Conservation (phyloP, 2,797 vertebrate species). For the Ctenochaetus hawaiiensis region DNA sequence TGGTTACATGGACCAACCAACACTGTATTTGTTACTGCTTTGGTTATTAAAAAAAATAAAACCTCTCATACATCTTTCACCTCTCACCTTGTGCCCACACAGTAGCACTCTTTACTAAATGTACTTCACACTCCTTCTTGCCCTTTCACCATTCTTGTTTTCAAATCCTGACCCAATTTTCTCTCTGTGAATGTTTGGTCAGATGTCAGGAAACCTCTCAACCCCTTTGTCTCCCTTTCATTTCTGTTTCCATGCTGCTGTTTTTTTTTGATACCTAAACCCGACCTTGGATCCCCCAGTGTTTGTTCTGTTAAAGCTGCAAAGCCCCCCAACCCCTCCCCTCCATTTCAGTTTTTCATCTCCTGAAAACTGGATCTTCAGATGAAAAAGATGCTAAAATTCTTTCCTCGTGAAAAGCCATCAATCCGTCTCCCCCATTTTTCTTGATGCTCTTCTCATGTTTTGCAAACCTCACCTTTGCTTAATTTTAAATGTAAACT, state of each 20-base stretch:
- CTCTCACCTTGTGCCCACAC: constrained; percentile 7
- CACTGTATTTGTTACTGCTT: too few species aligned
- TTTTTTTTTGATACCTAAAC: not conserved
- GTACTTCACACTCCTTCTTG: not conserved
- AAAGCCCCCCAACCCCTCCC: not conserved
- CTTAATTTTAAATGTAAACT: not conserved
- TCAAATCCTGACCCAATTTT: not conserved
- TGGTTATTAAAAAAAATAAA: not conserved
- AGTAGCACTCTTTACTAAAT: not conserved
- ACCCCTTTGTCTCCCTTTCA: not conserved
- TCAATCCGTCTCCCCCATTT: too few species aligned
- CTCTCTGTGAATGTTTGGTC: not conserved
- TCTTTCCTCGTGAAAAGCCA: not conserved
- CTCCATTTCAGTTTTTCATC: not conserved
- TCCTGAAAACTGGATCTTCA: constrained; percentile 3
- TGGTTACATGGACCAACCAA: not conserved
- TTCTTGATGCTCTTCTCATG: constrained; percentile 4
- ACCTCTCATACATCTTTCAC: not conserved
- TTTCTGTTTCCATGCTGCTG: not conserved
- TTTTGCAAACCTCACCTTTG: constrained; percentile 18
- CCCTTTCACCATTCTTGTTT: not conserved
- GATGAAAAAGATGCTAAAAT: not conserved
- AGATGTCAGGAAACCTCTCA: not conserved
- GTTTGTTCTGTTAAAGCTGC: not conserved
- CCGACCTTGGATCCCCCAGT: constrained; percentile 12